These are phyloP conservation scores for Mola mola DNA, from an alignment of 2,113 vertebrate genomes.

Conservation along the genomic window DNA sequence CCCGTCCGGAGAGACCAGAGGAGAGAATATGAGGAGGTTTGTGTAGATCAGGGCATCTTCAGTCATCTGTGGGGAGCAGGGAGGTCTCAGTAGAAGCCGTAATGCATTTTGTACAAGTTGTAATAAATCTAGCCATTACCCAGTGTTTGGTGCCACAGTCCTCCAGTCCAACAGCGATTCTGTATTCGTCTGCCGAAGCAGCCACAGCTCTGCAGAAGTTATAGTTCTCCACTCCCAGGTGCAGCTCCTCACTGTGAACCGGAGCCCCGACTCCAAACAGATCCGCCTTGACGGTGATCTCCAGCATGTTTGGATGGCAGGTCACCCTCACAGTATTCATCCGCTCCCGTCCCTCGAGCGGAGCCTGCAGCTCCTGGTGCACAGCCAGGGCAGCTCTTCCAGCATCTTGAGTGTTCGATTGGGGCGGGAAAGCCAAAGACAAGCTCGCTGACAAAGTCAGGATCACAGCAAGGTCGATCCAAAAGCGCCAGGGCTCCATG, in stretches of 20 bases:
- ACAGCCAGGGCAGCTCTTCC: too few relatives aligned
- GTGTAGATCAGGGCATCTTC: constrained; percentile 68
- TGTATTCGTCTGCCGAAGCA: constrained; percentile 53
- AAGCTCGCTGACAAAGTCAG: constrained; percentile 2
- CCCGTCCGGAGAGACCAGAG: constrained; percentile 40
- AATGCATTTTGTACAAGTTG: not conserved
- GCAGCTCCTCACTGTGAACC: constrained; percentile 46
- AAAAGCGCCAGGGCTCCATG: constrained; percentile 30
- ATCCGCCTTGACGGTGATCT: constrained; percentile 63
- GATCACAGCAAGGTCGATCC: constrained; percentile 14
- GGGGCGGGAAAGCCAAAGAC: constrained; percentile 13
- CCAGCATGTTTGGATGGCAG: constrained; percentile 67
- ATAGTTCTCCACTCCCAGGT: constrained; percentile 56
- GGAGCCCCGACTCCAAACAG: constrained; percentile 63
- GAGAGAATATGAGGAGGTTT: constrained; percentile 73
- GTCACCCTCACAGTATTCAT: constrained; percentile 55
- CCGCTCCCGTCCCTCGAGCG: constrained; percentile 4
- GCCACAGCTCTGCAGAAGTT: constrained; percentile 35
- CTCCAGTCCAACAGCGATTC: constrained; percentile 42
- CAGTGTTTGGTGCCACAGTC: constrained; percentile 72
- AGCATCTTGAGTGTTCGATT: not conserved
- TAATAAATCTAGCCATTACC: constrained; percentile 42
- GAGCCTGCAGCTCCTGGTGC: not conserved
- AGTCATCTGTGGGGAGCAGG: constrained; percentile 55
- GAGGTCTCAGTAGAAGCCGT: not conserved